Evolutionary conservation across 2,888 invertebrate species (phyloP).

Genomic region (Cremastinae sp.): DNA sequence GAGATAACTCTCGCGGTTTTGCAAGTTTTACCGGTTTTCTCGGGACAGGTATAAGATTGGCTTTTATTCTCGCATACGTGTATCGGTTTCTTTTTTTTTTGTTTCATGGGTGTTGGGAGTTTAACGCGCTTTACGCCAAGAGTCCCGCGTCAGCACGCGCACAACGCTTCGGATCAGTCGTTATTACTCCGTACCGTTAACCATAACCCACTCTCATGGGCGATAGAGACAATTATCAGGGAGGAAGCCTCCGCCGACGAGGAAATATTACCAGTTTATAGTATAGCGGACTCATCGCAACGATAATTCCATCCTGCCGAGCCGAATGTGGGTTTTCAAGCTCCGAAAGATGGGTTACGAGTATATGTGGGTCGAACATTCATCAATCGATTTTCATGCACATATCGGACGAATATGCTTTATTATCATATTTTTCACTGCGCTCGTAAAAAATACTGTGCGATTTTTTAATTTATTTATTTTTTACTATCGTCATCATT

Average conservation of each 20-base stretch:
- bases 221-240: constrained; percentile 54
- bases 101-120: no score
- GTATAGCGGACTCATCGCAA: constrained; percentile 30
- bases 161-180: constrained; percentile 48
- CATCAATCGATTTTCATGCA: no score
- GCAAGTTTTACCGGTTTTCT: constrained; percentile 62
- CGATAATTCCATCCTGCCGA: constrained; percentile 36
- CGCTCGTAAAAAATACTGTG: no score
- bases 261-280: constrained; percentile 26
- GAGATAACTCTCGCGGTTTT: constrained; percentile 22
- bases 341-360: constrained; percentile 1
- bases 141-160: no score
- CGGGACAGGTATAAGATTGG: constrained; percentile 10
- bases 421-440: no score
- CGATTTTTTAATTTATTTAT: no score
- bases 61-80: background rate
- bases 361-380: background rate
- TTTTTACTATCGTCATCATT: no score
- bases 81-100: background rate
- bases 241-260: constrained; percentile 33
- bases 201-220: constrained; percentile 39
- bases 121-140: no score
- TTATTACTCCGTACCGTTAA: constrained; percentile 55
- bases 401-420: no score
- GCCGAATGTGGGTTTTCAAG: constrained; percentile 19